Percentiles rank a stretch among this genome's conserved stretches.
phyloP scores from a whole-genome alignment of 2,888 invertebrate species.

The Melinaea marsaeus region DNA sequence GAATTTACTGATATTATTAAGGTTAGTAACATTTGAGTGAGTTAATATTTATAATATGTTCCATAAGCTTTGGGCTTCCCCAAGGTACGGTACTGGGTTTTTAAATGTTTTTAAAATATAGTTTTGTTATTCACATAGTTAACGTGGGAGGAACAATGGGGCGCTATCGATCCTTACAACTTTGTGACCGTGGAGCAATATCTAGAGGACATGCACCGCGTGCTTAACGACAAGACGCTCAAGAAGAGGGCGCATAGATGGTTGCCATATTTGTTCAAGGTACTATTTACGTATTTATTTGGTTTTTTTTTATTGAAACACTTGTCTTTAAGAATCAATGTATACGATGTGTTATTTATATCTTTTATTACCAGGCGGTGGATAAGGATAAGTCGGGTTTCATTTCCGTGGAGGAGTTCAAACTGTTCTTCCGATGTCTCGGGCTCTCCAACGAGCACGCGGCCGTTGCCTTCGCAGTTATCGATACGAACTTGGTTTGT shows the following conservation, averaged over 20 bases:
- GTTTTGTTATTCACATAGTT: conserved; percentile 56
- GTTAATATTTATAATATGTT: not conserved
- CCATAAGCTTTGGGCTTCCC: too few relatives aligned
- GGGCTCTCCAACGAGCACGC: conserved; percentile 86
- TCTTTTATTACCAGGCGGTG: conserved; percentile 79
- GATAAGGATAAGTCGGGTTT: conserved; percentile 88
- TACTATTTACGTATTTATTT: conserved; percentile 42
- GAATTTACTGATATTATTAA: conserved; percentile 85
- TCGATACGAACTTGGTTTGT: conserved; percentile 83
- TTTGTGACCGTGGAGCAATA: conserved; percentile 89
- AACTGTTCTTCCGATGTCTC: conserved; percentile 88
- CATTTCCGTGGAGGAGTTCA: conserved; percentile 89
- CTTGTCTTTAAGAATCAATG: too few relatives aligned
- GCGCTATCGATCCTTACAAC: conserved; percentile 88
- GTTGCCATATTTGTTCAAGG: conserved; percentile 89
- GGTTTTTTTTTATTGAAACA: too few relatives aligned
- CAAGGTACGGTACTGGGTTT: too few relatives aligned
- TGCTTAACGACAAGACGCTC: conserved; percentile 85
- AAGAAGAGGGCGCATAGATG: conserved; percentile 86
- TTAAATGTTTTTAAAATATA: too few relatives aligned
- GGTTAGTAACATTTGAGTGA: conserved; percentile 58
- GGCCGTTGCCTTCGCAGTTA: conserved; percentile 85
- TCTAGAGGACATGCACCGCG: conserved; percentile 88
- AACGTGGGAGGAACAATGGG: conserved; percentile 91
- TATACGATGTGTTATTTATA: too few relatives aligned